Conservation (phyloP, 2,888 invertebrate genomes). For the Yponomeuta evonymella region DNA sequence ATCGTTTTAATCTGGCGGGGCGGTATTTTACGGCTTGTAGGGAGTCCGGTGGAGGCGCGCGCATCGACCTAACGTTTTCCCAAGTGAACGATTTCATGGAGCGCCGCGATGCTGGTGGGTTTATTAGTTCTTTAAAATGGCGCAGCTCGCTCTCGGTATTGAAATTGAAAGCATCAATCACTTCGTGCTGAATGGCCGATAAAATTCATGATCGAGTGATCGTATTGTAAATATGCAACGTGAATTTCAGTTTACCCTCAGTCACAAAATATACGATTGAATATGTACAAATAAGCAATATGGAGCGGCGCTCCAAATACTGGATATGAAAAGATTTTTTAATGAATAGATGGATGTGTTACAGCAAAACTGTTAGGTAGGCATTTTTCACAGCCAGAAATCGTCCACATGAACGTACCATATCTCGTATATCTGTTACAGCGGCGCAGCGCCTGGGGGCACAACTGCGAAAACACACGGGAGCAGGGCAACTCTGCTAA, state of each 20-base stretch:
- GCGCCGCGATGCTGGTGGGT: slow-evolving; percentile 33
- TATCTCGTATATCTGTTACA: background rate
- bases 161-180: slow-evolving; percentile 6
- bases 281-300: background rate
- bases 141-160: background rate
- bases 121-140: slow-evolving; percentile 32
- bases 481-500: slow-evolving; percentile 30
- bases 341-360: background rate
- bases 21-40: background rate
- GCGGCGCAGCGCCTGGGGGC: slow-evolving; percentile 9
- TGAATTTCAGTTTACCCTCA: background rate
- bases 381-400: background rate
- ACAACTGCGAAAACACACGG: slow-evolving; percentile 17
- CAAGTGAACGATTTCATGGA: slow-evolving; percentile 42
- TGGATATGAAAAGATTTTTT: background rate
- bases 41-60: slow-evolving; percentile 18
- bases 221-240: slow-evolving; percentile 7
- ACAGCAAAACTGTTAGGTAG: background rate
- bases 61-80: slow-evolving; percentile 31
- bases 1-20: background rate
- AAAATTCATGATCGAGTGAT: slow-evolving; percentile 6
- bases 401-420: background rate
- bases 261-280: background rate
- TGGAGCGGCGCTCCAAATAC: background rate
- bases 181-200: background rate